phyloP scores from a whole-genome alignment of 1,140 invertebrate species.

The Danaus melanippus region DNA sequence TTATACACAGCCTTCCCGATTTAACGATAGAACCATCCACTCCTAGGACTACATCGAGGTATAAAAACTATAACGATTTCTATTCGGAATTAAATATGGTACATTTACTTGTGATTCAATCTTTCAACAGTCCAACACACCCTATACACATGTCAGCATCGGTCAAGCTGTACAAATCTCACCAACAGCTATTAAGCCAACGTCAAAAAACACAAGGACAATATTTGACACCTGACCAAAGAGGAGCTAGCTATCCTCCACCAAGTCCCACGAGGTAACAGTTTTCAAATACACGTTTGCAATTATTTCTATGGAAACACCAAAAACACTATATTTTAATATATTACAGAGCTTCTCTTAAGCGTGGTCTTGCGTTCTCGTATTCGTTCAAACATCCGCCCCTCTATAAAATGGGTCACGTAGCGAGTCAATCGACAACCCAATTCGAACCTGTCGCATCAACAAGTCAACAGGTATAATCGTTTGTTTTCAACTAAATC shows the following conservation, averaged over 20 bases:
- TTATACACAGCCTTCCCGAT: constrained; percentile 63
- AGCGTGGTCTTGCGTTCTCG: constrained; percentile 49
- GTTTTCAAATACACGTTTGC: neutral
- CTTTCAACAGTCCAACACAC: constrained; percentile 26
- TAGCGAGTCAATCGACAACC: constrained; percentile 37
- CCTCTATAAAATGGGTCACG: constrained; percentile 48
- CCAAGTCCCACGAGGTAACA: constrained; percentile 49
- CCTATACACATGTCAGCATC: constrained; percentile 27
- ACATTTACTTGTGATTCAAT: neutral
- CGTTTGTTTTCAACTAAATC: constrained; percentile 1
- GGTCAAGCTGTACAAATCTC: constrained; percentile 42
- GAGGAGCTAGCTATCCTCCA: constrained; percentile 68
- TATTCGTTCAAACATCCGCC: constrained; percentile 47
- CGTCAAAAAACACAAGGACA: constrained; percentile 34
- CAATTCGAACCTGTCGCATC: constrained; percentile 5
- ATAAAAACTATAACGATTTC: constrained; percentile 2
- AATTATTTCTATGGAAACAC: constrained; percentile 9
- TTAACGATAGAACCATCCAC: constrained; percentile 42
- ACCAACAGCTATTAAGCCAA: constrained; percentile 36
- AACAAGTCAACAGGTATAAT: constrained; percentile 1
- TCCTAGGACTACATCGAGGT: constrained; percentile 23
- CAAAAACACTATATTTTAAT: no score
- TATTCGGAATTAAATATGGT: neutral
- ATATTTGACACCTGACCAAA: constrained; percentile 61
- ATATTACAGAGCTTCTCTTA: constrained; percentile 35